Conservation (phyloP, 1,140 invertebrate genomes). For the Ostrea edulis region DNA sequence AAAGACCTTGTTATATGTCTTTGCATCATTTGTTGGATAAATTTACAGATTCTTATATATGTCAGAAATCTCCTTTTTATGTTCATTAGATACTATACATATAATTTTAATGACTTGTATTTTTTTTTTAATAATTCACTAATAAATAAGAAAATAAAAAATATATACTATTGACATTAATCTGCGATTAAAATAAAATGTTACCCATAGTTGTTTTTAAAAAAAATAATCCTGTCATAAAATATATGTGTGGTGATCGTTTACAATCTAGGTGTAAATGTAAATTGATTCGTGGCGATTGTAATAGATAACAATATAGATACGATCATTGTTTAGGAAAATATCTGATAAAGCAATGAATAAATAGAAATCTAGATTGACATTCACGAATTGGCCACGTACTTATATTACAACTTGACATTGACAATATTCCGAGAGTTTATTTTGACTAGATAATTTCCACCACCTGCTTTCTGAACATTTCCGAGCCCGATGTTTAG, state of each 20-base stretch:
- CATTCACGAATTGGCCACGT: conserved; percentile 10
- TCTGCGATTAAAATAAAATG: no score
- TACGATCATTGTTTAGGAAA: conserved; percentile 21
- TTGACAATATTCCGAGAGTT: conserved; percentile 26
- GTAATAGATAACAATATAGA: not conserved
- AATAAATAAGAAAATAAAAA: no score
- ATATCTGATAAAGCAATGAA: conserved; percentile 17
- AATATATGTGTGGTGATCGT: not conserved
- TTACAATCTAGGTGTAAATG: not conserved
- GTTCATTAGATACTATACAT: no score
- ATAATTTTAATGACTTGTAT: no score
- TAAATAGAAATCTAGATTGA: not conserved
- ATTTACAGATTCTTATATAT: no score
- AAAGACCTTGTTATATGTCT: no score
- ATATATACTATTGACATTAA: no score
- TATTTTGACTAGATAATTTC: conserved; percentile 29
- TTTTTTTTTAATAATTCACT: no score
- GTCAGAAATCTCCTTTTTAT: no score
- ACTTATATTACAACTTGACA: conserved; percentile 9
- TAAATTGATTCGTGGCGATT: not conserved
- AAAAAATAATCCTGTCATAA: no score
- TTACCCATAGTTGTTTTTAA: no score
- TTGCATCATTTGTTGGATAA: no score
- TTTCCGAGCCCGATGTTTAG: not conserved
- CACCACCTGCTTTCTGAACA: conserved; percentile 8